Percentiles rank a stretch among this genome's conserved stretches.
Conservation (phyloP, 2,113 vertebrate genomes). For the Diadophis punctatus region DNA sequence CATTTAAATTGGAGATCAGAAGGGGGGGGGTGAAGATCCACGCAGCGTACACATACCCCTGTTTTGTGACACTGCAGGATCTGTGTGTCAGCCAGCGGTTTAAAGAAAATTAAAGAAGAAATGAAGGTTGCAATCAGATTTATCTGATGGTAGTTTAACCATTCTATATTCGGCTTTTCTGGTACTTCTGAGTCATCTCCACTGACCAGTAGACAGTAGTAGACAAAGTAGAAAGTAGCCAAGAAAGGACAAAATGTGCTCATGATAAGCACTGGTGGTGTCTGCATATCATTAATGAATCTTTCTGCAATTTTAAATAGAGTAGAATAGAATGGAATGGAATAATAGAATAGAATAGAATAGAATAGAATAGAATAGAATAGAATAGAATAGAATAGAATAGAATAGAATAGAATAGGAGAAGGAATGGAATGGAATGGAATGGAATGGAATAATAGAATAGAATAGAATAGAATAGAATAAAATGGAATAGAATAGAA, state of each 20-base stretch:
- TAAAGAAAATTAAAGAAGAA: background rate
- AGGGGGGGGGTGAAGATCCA: background rate
- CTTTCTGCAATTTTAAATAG: slow-evolving; percentile 35
- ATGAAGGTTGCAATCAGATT: background rate
- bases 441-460: no score
- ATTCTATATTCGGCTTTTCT: slow-evolving; percentile 31
- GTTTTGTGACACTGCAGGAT: accelerated
- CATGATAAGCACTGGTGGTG: slow-evolving; percentile 58
- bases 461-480: no score
- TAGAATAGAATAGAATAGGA: no score
- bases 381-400: no score
- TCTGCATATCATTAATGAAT: slow-evolving; percentile 53
- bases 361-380: no score
- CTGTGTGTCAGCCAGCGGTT: accelerated
- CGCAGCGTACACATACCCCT: background rate
- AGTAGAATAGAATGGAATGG: no score
- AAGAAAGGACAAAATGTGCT: slow-evolving; percentile 54
- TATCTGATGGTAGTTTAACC: slow-evolving; percentile 22
- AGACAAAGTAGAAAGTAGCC: background rate
- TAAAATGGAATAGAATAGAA: no score
- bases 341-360: no score
- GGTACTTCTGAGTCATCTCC: background rate
- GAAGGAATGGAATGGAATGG: no score
- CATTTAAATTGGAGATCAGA: slow-evolving; percentile 20
- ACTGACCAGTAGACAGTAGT: background rate